Evolutionary conservation across 1,140 invertebrate species (phyloP), one percentile per base, ranked within the genome.

Genomic region (Eupeodes corollae): DNA sequence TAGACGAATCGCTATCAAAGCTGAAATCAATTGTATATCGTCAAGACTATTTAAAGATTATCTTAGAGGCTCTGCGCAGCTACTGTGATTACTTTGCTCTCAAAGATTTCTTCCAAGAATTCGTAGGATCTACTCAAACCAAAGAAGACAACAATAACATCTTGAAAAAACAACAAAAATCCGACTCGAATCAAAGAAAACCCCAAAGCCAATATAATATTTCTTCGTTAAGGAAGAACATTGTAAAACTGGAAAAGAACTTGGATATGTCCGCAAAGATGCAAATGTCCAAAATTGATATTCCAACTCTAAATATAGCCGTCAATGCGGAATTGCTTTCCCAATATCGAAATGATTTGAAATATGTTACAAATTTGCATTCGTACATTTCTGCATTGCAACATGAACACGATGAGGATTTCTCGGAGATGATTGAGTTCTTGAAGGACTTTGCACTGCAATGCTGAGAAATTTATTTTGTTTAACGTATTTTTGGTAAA

Each of bases 291-390:
- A 39, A 49, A 35, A 41, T 52, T 21, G 47, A 49, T 49, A 40
- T 49, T 14, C 40, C 44, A 26, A 38, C 44, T 12, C 35, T 46
- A n/a, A 47, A 52, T 39, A 52, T 52, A 14, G 49, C 44, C 11
- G 46, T 52, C 13, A 47, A 52, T 49, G 40, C 46, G 12, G 44
- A 45, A 30, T 39, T 49, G 15, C 35, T 45, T 15, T 21, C 31
- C 13, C 42, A 49, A 35, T 52, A 49, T 49, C 47, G 51, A 6
- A 46, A 15, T 11, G 51, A 52, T 49, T 46, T 52, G 15, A 52
- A 52, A 47, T 48, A 39, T 26, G 35, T 50, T 30, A 13, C 39
- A 10, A 48, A 35, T 33, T 18, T 52, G 12, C 46, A 42, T 26
- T 26, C 19, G 21, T 45, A 45, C 32, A 42, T 31, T 32, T 52